phyloP scores from a whole-genome alignment of 53 echinoderm and acorn worm species.

The Patiria pectinifera region DNA sequence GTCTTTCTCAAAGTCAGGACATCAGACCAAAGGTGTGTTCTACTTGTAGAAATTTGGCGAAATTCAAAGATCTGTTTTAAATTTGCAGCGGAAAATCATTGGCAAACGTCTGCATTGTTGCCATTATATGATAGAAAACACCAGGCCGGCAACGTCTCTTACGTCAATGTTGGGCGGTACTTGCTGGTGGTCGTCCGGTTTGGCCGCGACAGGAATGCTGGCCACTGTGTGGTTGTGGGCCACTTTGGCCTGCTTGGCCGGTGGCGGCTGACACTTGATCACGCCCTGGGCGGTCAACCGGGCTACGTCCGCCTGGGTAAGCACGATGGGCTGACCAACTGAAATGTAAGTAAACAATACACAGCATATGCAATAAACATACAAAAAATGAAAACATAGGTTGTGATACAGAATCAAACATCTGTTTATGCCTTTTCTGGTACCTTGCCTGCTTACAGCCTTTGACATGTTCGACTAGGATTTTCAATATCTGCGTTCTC shows the following conservation, averaged over 20 bases:
- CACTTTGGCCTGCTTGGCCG: constrained; percentile 75
- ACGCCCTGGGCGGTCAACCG: constrained; percentile 62
- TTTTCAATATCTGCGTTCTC: too few relatives aligned
- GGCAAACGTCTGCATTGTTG: neutral
- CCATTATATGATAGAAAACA: neutral
- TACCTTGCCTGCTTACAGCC: too few relatives aligned
- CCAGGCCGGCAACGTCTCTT: constrained; percentile 12
- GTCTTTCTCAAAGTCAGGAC: too few relatives aligned
- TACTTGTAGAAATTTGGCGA: too few relatives aligned
- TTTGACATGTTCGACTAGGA: too few relatives aligned
- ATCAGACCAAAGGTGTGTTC: too few relatives aligned
- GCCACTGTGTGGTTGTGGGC: constrained; percentile 27
- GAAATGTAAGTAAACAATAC: neutral
- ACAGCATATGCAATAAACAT: neutral
- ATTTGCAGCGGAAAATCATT: neutral
- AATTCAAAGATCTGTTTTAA: too few relatives aligned
- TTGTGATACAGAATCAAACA: too few relatives aligned
- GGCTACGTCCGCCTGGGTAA: constrained; percentile 66
- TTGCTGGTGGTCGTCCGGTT: constrained; percentile 51
- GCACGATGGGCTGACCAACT: constrained; percentile 62
- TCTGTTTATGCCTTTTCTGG: too few relatives aligned
- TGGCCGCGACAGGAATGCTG: constrained; percentile 43
- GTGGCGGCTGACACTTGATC: constrained; percentile 66
- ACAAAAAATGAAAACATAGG: too few relatives aligned
- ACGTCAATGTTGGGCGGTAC: constrained; percentile 78